Evolutionary conservation across 1,140 invertebrate species (phyloP).

Genomic region (Drosophila bocqueti): DNA sequence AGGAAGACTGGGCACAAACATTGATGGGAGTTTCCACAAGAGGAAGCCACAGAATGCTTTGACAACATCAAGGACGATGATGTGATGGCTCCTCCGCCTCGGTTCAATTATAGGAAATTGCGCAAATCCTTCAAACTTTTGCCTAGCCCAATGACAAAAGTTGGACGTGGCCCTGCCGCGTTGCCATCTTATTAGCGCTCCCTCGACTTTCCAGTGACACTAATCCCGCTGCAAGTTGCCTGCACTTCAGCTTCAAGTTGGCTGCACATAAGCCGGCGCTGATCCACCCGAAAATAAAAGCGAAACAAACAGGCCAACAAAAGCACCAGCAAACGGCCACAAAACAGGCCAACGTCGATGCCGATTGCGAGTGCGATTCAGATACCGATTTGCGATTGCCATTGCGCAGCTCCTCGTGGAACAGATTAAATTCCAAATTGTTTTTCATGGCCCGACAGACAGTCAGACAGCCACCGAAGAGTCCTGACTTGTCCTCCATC

Average conservation of each 20-base stretch:
- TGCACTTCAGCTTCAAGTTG: constrained; percentile 72
- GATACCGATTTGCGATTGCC: constrained; percentile 28
- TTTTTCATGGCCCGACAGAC: constrained; percentile 55
- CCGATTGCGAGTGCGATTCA: constrained; percentile 22
- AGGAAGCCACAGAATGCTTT: constrained; percentile 53
- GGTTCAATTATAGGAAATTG: constrained; percentile 76
- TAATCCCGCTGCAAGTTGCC: constrained; percentile 49
- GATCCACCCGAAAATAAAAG: constrained; percentile 41
- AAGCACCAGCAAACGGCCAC: constrained; percentile 18
- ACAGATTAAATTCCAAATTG: constrained; percentile 74
- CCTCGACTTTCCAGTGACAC: constrained; percentile 64
- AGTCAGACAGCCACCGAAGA: background rate
- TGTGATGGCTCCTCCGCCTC: constrained; percentile 17
- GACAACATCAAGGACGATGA: constrained; percentile 46
- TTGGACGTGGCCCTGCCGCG: constrained; percentile 19
- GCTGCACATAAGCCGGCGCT: constrained; percentile 69
- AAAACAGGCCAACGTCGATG: constrained; percentile 31
- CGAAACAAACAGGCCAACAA: constrained; percentile 43
- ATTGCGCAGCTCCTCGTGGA: constrained; percentile 34
- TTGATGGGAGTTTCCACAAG: constrained; percentile 17
- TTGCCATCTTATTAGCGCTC: constrained; percentile 74
- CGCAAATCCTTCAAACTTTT: constrained; percentile 74
- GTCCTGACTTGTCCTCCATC: constrained; percentile 7
- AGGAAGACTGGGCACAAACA: constrained; percentile 2
- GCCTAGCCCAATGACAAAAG: constrained; percentile 43